A percentile compares a stretch with the other conserved stretches of the same genome.
Evolutionary conservation across 2,888 invertebrate genomes (phyloP).

Genomic region (Epicampocera succincta): DNA sequence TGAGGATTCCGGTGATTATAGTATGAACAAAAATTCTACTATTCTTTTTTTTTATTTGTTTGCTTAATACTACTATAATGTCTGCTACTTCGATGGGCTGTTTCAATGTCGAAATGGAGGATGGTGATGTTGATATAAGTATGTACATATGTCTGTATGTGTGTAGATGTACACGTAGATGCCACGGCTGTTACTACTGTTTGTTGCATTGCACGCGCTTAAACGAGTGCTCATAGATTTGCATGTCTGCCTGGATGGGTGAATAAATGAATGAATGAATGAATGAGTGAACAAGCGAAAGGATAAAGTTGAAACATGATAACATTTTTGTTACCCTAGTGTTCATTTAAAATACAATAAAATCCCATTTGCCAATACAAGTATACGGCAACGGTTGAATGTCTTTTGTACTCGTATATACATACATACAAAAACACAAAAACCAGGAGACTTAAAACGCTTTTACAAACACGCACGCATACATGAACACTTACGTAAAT

Average conservation of each 20-base stretch:
- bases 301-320: conserved; percentile 67
- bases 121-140: conserved; percentile 37
- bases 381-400: neutral
- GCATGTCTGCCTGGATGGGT: conserved; percentile 23
- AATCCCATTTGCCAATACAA: conserved; percentile 66
- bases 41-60: conserved; percentile 14
- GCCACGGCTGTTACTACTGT: conserved; percentile 26
- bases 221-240: conserved; percentile 50
- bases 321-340: conserved; percentile 63
- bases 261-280: conserved; percentile 40
- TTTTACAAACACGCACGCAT: conserved; percentile 25
- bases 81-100: conserved; percentile 18
- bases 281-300: conserved; percentile 33
- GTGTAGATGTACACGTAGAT: neutral
- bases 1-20: conserved; percentile 64
- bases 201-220: conserved; percentile 42
- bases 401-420: neutral
- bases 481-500: conserved; percentile 39
- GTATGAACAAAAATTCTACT: conserved; percentile 27
- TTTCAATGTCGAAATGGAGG: conserved; percentile 8
- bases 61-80: conserved; percentile 6
- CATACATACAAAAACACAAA: neutral
- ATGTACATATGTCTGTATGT: neutral
- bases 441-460: conserved; percentile 51
- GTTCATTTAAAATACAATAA: conserved; percentile 70